Evolutionary conservation across 1,140 invertebrate genomes (phyloP).

Genomic region (Calosoma granatense): DNA sequence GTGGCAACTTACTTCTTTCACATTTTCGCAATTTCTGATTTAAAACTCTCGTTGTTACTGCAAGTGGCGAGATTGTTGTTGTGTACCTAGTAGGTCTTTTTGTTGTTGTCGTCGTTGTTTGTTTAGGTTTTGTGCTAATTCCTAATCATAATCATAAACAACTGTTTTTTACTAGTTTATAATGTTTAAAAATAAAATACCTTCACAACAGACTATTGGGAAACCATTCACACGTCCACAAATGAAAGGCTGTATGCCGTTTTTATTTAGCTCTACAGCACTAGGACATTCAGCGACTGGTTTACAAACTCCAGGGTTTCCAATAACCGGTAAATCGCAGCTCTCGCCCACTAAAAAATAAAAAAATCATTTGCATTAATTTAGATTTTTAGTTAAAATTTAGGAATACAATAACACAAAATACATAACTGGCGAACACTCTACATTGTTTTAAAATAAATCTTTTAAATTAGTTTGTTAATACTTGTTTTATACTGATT

Average conservation of each 20-base stretch:
- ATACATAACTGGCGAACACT: too few relatives aligned
- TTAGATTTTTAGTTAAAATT: too few relatives aligned
- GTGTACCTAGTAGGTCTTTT: background rate
- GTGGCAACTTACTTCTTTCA: slow-evolving; percentile 19
- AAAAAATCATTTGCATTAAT: too few relatives aligned
- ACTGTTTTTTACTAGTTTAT: too few relatives aligned
- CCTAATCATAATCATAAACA: too few relatives aligned
- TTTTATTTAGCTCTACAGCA: background rate
- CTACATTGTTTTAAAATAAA: too few relatives aligned
- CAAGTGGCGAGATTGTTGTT: slow-evolving; percentile 4
- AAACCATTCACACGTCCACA: background rate
- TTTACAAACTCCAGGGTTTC: background rate
- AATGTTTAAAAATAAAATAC: slow-evolving; percentile 18
- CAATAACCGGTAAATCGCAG: background rate
- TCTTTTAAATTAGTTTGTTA: too few relatives aligned
- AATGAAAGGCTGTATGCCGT: background rate
- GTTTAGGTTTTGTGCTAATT: too few relatives aligned
- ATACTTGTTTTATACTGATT: too few relatives aligned
- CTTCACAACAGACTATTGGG: slow-evolving; percentile 30
- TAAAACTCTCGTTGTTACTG: slow-evolving; percentile 11
- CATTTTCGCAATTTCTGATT: slow-evolving; percentile 16
- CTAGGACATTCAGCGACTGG: background rate
- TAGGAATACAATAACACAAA: too few relatives aligned
- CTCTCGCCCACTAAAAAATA: background rate
- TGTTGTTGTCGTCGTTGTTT: slow-evolving; percentile 1